Evolutionary conservation across 2,113 vertebrate genomes (phyloP), one percentile per base, ranked within the genome.

Genomic region (Neolamprologus hecqui): DNA sequence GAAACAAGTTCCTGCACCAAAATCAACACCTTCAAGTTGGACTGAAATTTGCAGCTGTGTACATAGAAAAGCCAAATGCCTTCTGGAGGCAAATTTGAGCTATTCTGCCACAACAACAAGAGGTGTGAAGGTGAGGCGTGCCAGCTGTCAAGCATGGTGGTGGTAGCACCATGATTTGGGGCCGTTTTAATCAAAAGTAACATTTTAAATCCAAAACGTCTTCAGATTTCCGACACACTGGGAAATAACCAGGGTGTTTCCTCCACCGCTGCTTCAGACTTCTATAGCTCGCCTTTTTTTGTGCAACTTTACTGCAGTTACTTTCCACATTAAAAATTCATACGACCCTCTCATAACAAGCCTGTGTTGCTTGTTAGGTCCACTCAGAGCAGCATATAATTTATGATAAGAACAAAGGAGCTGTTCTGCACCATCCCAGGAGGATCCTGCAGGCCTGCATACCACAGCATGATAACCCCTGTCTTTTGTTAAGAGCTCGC

Each of bases 401-500:
- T 51, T 77, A 77, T 77, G 73, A 51, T 51, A 77, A 33, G 45
- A 77, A 77, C 45, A 77, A 77, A 77, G 45, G 26, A 51, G 45
- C 40, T 77, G 73, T 31, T 49, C 45, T 51, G 15, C 45, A 4
- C 10, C 15, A 51, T 77, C 73, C 73, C 51, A 40, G 42, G 55
- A 53, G 42, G 45, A 53, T 63, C 42, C 13, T 17, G 28, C 33
- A n/a, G n/a, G 17, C 79, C 60, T 86, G 87, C 82, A 83, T 79
- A 42, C 89, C 80, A 53, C 47, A 57, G 80, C 10, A 9, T 53
- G 57, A 82, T 83, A 42, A 81, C 86, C 86, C 65, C 82, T 63
- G 49, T 86, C 77, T 14, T 21, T 6, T 70, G 37, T 86, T 31
- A 40, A 35, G 40, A 70, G 68, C 68, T 28, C 40, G 82, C 80